A percentile compares a stretch with the other conserved stretches of the same genome.
These are phyloP conservation scores for Aptenodytes forsteri DNA, from an alignment of 2,113 vertebrate species.

Conservation along the genomic window DNA sequence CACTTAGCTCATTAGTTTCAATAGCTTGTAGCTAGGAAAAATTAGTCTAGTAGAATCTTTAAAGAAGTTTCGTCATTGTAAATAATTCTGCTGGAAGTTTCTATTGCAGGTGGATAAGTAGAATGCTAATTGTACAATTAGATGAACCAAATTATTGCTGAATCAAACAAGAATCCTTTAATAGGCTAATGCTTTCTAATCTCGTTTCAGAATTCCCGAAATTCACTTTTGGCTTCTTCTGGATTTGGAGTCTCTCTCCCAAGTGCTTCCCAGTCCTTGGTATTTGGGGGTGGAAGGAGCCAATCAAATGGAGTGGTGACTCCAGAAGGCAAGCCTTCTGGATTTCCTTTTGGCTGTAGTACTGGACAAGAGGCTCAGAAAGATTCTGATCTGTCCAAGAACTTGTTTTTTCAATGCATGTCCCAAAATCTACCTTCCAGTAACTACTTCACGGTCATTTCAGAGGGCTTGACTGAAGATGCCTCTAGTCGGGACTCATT, in stretches of 20 bases:
- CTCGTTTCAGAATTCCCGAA: slow-evolving; percentile 85
- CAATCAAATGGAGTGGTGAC: slow-evolving; percentile 85
- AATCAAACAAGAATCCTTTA: not conserved
- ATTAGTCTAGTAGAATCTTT: not conserved
- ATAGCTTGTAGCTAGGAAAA: not conserved
- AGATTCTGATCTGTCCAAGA: slow-evolving; percentile 86
- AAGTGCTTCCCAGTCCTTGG: slow-evolving; percentile 75
- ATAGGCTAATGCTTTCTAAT: not conserved
- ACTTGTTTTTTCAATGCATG: slow-evolving; percentile 99
- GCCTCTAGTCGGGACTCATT: slow-evolving; percentile 77
- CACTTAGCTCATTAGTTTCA: not conserved
- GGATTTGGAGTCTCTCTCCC: slow-evolving; percentile 80
- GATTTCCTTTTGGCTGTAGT: slow-evolving; percentile 85
- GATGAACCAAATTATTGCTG: not conserved
- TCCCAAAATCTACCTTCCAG: slow-evolving; percentile 87
- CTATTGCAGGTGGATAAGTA: not conserved
- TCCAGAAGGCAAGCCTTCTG: slow-evolving; percentile 84
- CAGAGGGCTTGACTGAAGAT: slow-evolving; percentile 88
- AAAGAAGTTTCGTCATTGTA: not conserved
- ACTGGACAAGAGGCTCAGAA: slow-evolving; percentile 79
- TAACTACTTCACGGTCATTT: slow-evolving; percentile 91
- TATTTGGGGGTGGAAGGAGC: slow-evolving; percentile 84
- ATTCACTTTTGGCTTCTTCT: slow-evolving; percentile 67
- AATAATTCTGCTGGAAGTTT: not conserved
- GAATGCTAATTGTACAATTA: not conserved